Base-by-base conservation (phyloP, 2,797 vertebrate species). In the Carapus acus region DNA sequence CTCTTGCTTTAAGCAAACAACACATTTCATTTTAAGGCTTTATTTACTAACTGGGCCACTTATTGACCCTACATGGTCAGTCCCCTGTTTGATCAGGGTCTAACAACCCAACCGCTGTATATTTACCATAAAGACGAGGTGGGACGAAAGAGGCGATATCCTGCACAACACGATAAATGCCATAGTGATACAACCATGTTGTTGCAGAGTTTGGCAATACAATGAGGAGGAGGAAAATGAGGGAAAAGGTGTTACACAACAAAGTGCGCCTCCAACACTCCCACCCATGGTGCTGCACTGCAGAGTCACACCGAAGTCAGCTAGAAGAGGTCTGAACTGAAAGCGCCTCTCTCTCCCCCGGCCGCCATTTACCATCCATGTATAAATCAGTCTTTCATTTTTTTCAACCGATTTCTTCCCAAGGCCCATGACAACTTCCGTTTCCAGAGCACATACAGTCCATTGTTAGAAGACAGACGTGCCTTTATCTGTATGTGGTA, bases 231-330 rank as follows among this genome's bases (percentile, higher is more conserved):
- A 80, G 80, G 80, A 65, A 72, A 63, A 77, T 67, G 62, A 65
- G 80, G 80, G 65, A 72, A 63, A 77, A 69, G 62, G 65, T 83
- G 78, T 88, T 84, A 85, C 77, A 77, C 83, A 88, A 86, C 69
- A 77, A n/a, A 78, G 76, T 71, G 67, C 76, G 76, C 77, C 74
- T 76, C 77, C 62, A 82, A 29, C 62, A 57, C 79, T 74, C 80
- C 80, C 71, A 81, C 82, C 50, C 36, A 49, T 53, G 54, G 61
- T 58, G 65, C 72, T 76, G 66, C 65, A 69, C 71, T 55, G 68
- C 61, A 62, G 62, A 70, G 68, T 54, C 54, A 55, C 47, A 45
- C 71, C 78, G 75, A 74, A 74, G 77, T 73, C 54, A 44, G 69
- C 67, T 59, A 42, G 72, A 66, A 83, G 79, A 63, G 76, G 77